Evolutionary conservation across 2,888 invertebrate species (phyloP).

Genomic region (Eilema griseolum): DNA sequence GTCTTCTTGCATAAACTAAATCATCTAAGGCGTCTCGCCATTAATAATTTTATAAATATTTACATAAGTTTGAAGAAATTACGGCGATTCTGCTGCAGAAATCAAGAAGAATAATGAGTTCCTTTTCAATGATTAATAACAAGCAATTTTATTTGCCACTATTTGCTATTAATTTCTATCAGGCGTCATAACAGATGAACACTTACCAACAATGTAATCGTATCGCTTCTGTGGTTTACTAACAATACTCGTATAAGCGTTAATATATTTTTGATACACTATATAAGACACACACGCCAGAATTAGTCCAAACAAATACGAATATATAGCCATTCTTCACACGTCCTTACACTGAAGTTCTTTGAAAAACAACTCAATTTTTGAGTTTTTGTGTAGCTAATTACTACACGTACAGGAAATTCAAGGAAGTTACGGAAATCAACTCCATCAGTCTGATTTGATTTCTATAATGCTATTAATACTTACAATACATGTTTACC

Average conservation of each 20-base stretch:
- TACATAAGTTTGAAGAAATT: no score
- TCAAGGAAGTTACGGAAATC: not conserved
- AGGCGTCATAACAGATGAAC: conserved; percentile 9
- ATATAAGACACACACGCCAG: conserved; percentile 71
- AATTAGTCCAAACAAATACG: conserved; percentile 67
- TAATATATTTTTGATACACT: conserved; percentile 72
- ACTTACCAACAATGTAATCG: conserved; percentile 82
- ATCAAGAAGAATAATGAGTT: not conserved
- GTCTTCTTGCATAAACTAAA: no score
- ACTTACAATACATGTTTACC: conserved; percentile 44
- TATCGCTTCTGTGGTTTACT: conserved; percentile 74
- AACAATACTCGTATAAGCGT: conserved; percentile 69
- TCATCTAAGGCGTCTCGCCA: no score
- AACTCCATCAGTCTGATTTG: conserved; percentile 34
- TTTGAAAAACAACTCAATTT: not conserved
- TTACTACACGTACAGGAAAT: conserved; percentile 7
- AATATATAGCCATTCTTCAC: conserved; percentile 65
- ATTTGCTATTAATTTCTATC: conserved; percentile 13
- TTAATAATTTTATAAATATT: no score
- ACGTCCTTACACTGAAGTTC: not conserved
- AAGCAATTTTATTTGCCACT: not conserved
- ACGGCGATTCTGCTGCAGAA: no score
- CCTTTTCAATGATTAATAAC: not conserved
- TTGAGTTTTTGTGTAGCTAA: not conserved
- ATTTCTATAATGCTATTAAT: conserved; percentile 60